phyloP scores from a whole-genome alignment of 2,888 invertebrate genomes.

The Amiota mariae region DNA sequence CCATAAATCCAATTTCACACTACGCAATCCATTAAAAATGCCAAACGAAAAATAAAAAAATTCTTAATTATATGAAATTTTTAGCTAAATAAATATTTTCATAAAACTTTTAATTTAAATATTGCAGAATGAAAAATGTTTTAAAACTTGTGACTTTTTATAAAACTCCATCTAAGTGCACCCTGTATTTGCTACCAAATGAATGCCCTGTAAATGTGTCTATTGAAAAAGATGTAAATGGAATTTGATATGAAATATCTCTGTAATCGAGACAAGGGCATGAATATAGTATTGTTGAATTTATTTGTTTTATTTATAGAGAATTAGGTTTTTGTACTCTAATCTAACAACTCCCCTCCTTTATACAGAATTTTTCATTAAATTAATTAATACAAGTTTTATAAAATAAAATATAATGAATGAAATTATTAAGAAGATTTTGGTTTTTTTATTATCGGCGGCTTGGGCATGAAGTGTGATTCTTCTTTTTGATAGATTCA shows the following conservation, averaged over 20 bases:
- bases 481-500: no score
- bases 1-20: constrained; percentile 30
- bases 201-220: constrained; percentile 28
- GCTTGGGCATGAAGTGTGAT: no score
- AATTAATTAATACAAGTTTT: no score
- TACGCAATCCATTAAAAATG: constrained; percentile 39
- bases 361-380: neutral
- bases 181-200: constrained; percentile 27
- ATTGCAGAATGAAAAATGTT: constrained; percentile 61
- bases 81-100: constrained; percentile 66
- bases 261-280: neutral
- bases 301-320: neutral
- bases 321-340: no score
- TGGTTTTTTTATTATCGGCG: no score
- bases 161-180: constrained; percentile 45
- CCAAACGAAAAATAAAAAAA: neutral
- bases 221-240: constrained; percentile 38
- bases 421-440: no score
- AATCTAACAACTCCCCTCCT: neutral
- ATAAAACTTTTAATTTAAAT: constrained; percentile 51
- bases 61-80: constrained; percentile 52
- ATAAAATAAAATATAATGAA: no score
- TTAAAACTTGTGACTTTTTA: constrained; percentile 62
- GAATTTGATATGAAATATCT: no score
- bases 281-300: constrained; percentile 13